Evolutionary conservation across 2,888 invertebrate genomes (phyloP), one percentile per base, ranked within the genome.

Genomic region (Cabera pusaria): DNA sequence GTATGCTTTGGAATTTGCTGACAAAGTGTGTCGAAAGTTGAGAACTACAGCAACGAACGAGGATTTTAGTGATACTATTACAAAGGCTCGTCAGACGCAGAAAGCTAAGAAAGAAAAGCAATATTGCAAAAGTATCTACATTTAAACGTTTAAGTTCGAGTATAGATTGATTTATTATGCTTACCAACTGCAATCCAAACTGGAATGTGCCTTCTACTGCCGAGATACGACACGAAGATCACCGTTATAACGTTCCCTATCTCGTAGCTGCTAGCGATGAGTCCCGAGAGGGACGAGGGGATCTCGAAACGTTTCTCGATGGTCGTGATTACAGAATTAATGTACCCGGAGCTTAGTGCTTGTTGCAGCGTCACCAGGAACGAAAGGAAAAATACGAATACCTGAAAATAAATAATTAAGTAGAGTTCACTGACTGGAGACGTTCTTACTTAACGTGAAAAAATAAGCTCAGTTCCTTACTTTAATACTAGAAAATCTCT

Each of bases 221-320:
- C 98, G 66, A 98, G 93, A 78, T 98, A 98, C 71, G 97, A 97
- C 60, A 98, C 97, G 83, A 98, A 97, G 73, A 98, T 96, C 64
- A 98, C 97, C 18, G 98, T 97, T 71, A 97, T 95, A 59, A 98
- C 96, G 84, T 97, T 97, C 66, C 98, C 98, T 68, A 97, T 96
- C 90, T 98, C 98, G 79, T 97, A 97, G 63, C 97, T 96, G 64
- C 97, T 97, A 39, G 97, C 97, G 56, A 98, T 96, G 60, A 97
- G 92, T 39, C 98, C 97, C 29, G 97, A 97, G 53, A 96, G 93
- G 73, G 96, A 95, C 74, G 97, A 97, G 44, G 97, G 97, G 70
- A 98, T 97, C 83, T 98, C 97, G 72, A 95, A 95, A 51, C 98
- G 93, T 82, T 97, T 97, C 89, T 98, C 98, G 66, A 98, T 97